Conservation (phyloP, 1,140 invertebrate species). For the Conus betulinus region DNA sequence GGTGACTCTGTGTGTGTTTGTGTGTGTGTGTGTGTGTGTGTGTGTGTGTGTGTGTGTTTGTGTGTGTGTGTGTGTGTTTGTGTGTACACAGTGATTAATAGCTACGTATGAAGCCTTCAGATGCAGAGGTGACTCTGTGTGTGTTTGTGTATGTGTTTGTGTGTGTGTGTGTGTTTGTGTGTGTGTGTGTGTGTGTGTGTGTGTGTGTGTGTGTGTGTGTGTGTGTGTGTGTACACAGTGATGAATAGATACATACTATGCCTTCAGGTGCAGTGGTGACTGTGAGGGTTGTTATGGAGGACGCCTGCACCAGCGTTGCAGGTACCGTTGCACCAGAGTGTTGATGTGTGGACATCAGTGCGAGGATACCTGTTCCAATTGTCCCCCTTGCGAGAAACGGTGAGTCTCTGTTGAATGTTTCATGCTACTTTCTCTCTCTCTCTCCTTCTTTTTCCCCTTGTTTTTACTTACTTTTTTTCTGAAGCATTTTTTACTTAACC, state of each 20-base stretch:
- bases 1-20: too few relatives aligned
- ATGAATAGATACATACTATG: too few relatives aligned
- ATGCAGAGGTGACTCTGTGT: too few relatives aligned
- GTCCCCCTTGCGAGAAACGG: constrained; percentile 80
- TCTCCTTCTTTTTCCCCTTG: not conserved
- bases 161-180: not conserved
- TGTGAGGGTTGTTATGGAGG: constrained; percentile 78
- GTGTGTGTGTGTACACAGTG: constrained; percentile 42
- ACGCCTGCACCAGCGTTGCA: constrained; percentile 78
- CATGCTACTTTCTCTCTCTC: not conserved
- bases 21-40: too few relatives aligned
- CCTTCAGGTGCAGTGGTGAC: constrained; percentile 54
- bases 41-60: too few relatives aligned
- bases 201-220: not conserved
- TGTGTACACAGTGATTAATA: too few relatives aligned
- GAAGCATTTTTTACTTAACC: not conserved
- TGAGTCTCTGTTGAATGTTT: constrained; percentile 73
- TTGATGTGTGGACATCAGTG: constrained; percentile 74
- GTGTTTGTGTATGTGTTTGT: too few relatives aligned
- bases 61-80: too few relatives aligned
- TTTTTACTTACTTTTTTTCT: not conserved
- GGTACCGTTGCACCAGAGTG: constrained; percentile 59
- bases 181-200: too few relatives aligned
- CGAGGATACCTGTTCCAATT: constrained; percentile 67
- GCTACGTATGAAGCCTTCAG: too few relatives aligned